Percentiles rank a stretch among this genome's conserved stretches.
Evolutionary conservation across 2,797 vertebrate species (phyloP).

Genomic region (Acestrorhynchus altus): DNA sequence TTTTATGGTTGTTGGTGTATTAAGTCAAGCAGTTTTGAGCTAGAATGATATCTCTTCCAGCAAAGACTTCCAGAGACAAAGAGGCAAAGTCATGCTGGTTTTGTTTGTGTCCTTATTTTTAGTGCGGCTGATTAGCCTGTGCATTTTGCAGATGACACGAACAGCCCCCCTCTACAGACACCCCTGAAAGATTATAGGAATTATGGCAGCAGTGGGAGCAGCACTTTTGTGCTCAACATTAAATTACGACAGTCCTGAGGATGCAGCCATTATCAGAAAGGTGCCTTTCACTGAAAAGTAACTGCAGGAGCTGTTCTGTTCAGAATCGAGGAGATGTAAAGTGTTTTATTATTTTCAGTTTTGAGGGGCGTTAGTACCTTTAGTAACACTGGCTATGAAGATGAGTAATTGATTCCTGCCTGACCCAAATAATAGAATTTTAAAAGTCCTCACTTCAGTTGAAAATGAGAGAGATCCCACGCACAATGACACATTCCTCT

Average conservation of each 20-base stretch:
- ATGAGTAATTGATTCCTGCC: neutral
- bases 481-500: too few relatives aligned
- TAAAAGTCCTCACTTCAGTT: too few relatives aligned
- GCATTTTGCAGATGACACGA: neutral
- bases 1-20: constrained; percentile 53
- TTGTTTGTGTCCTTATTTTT: constrained; percentile 30
- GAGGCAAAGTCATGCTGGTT: neutral
- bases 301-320: neutral
- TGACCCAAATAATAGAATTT: too few relatives aligned
- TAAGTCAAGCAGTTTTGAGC: constrained; percentile 50
- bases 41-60: constrained; percentile 45
- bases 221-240: constrained; percentile 1
- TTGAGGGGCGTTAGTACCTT: neutral
- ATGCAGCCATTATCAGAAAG: constrained; percentile 13
- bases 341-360: neutral
- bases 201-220: constrained; percentile 11
- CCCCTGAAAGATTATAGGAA: constrained; percentile 18
- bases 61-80: neutral
- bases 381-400: neutral
- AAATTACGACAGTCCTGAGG: constrained; percentile 18
- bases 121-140: constrained; percentile 19
- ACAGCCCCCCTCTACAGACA: neutral
- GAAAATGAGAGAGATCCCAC: too few relatives aligned
- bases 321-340: neutral
- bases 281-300: constrained; percentile 1